These are phyloP conservation scores for Musca domestica DNA, from an alignment of 1,140 invertebrate genomes.

Conservation along the genomic window DNA sequence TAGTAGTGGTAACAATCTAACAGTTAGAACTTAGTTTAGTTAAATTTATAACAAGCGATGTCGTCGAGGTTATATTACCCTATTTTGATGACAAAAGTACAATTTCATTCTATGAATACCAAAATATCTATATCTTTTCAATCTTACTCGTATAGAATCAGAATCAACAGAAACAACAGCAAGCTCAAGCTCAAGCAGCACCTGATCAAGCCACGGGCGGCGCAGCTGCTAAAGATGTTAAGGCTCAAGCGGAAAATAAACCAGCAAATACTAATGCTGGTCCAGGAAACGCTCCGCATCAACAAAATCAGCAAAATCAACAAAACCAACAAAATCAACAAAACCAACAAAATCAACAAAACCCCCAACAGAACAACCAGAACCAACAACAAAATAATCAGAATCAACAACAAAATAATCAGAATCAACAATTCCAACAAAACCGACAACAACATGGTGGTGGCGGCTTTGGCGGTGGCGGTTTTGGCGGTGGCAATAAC, in stretches of 20 bases:
- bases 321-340: neutral
- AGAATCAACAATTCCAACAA: conserved; percentile 10
- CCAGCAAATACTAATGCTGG: neutral
- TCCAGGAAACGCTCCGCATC: neutral
- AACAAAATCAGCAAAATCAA: conserved; percentile 9
- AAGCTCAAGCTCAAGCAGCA: neutral
- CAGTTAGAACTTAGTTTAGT: too few relatives aligned
- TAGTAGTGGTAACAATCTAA: too few relatives aligned
- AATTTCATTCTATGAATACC: too few relatives aligned
- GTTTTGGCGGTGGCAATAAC: conserved; percentile 7
- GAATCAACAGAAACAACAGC: conserved; percentile 18
- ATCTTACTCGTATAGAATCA: neutral
- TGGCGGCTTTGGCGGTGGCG: conserved; percentile 3
- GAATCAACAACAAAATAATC: conserved; percentile 17
- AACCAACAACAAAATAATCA: conserved; percentile 18
- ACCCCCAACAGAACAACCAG: conserved; percentile 3
- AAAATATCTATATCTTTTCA: too few relatives aligned
- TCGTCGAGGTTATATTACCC: too few relatives aligned
- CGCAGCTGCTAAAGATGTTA: neutral
- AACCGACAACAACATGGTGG: conserved; percentile 23
- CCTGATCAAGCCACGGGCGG: neutral
- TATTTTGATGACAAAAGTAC: too few relatives aligned
- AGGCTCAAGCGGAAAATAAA: conserved; percentile 4
- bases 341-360: conserved; percentile 16
- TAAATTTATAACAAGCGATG: too few relatives aligned